Evolutionary conservation across 2,888 invertebrate genomes (phyloP).

Genomic region (Corythucha ciliata): DNA sequence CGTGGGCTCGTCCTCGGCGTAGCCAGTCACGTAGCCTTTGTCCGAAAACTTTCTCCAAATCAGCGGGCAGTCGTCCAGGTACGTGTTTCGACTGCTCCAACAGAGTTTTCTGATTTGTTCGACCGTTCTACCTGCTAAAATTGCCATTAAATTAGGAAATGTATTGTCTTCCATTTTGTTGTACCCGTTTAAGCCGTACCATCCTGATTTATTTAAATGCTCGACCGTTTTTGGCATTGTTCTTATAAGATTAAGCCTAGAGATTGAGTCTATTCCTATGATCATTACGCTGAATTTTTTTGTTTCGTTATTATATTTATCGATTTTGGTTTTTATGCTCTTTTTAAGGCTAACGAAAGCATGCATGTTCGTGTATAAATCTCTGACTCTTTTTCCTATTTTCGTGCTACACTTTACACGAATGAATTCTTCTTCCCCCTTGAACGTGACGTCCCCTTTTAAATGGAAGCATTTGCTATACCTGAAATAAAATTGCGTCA

Average conservation of each 20-base stretch:
- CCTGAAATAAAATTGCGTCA: conserved; percentile 26
- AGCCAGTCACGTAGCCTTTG: conserved; percentile 65
- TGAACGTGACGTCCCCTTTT: conserved; percentile 28
- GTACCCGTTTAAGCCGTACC: conserved; percentile 66
- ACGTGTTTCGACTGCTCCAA: conserved; percentile 36
- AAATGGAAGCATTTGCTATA: conserved; percentile 28
- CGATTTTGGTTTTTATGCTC: conserved; percentile 44
- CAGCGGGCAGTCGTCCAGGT: conserved; percentile 60
- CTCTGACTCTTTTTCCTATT: conserved; percentile 23
- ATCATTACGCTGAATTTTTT: conserved; percentile 55
- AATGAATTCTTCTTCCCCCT: conserved; percentile 30
- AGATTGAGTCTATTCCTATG: conserved; percentile 78
- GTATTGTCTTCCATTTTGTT: conserved; percentile 79
- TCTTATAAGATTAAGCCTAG: conserved; percentile 63
- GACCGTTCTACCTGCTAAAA: conserved; percentile 56
- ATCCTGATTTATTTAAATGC: conserved; percentile 57
- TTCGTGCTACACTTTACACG: conserved; percentile 29
- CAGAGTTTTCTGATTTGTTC: conserved; percentile 30
- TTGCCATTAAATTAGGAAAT: conserved; percentile 79
- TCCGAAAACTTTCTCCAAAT: conserved; percentile 64
- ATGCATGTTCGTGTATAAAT: conserved; percentile 50
- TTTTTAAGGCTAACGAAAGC: conserved; percentile 47
- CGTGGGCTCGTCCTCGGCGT: conserved; percentile 63
- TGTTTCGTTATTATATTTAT: conserved; percentile 8
- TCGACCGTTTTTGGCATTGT: conserved; percentile 63